phyloP scores from a whole-genome alignment of 2,113 vertebrate species.

The Equus quagga region DNA sequence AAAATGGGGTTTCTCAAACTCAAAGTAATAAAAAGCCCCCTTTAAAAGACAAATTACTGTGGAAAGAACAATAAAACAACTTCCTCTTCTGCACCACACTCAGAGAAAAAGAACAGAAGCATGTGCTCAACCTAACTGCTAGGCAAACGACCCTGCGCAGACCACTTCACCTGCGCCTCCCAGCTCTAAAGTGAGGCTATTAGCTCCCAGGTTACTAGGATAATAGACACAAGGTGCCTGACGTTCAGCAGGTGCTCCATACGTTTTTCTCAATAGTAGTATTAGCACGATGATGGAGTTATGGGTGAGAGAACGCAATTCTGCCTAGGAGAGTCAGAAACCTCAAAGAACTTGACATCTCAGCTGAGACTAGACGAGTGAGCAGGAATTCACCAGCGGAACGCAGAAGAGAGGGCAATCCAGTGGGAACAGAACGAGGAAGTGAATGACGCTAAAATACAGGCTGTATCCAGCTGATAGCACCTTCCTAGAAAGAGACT shows the following conservation, averaged over 20 bases:
- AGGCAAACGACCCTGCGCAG: neutral
- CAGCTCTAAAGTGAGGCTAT: neutral
- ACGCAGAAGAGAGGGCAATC: fast-evolving
- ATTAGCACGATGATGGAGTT: neutral
- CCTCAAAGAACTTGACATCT: neutral
- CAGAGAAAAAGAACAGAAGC: neutral
- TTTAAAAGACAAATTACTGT: neutral
- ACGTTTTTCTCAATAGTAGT: neutral
- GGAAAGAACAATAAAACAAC: neutral
- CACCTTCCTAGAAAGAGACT: neutral
- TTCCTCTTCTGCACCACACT: neutral
- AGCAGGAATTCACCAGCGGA: neutral
- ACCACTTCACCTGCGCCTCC: too few species aligned
- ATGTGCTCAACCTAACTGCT: neutral
- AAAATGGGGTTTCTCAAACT: constrained; percentile 14
- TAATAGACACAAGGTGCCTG: neutral
- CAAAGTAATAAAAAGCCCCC: neutral
- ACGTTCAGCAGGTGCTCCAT: neutral
- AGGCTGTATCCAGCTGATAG: neutral
- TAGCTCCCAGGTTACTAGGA: neutral
- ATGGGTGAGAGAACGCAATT: neutral
- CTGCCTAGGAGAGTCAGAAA: neutral
- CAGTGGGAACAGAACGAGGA: neutral
- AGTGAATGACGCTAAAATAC: neutral
- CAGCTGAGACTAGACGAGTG: neutral